Evolutionary conservation across 2,888 invertebrate genomes (phyloP).

Genomic region (Watsonalla cultraria): DNA sequence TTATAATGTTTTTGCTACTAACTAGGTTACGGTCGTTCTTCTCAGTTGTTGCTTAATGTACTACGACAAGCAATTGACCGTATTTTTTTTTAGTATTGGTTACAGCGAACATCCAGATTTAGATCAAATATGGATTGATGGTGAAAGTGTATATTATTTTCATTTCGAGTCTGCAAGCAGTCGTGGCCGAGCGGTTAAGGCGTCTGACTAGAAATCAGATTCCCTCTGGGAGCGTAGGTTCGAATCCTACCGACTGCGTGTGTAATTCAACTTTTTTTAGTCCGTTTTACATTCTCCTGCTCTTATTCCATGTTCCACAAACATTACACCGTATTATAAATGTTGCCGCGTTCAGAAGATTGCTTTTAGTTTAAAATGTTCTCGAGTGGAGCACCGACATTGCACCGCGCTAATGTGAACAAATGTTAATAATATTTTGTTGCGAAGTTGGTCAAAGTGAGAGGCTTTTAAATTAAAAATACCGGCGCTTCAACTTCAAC

Average conservation of each 20-base stretch:
- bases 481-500: not conserved
- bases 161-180: slow-evolving; percentile 64
- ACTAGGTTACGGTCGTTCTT: too few relatives aligned
- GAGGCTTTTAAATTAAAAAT: not conserved
- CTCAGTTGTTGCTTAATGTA: too few relatives aligned
- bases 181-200: slow-evolving; percentile 93
- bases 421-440: not conserved
- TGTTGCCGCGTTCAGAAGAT: too few relatives aligned
- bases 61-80: too few relatives aligned
- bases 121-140: too few relatives aligned
- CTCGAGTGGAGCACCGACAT: not conserved
- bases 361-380: not conserved
- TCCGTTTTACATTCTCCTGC: not conserved
- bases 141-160: not conserved
- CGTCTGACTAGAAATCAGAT: slow-evolving; percentile 94
- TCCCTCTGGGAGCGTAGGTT: slow-evolving; percentile 94
- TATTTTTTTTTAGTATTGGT: too few relatives aligned
- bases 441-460: not conserved
- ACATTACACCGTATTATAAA: not conserved
- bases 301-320: not conserved
- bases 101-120: too few relatives aligned
- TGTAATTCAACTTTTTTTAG: too few relatives aligned
- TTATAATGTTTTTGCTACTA: too few relatives aligned
- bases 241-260: slow-evolving; percentile 92
- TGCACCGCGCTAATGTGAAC: not conserved